phyloP scores from a whole-genome alignment of 1,140 invertebrate genomes.

The Lasioglossum albipes region DNA sequence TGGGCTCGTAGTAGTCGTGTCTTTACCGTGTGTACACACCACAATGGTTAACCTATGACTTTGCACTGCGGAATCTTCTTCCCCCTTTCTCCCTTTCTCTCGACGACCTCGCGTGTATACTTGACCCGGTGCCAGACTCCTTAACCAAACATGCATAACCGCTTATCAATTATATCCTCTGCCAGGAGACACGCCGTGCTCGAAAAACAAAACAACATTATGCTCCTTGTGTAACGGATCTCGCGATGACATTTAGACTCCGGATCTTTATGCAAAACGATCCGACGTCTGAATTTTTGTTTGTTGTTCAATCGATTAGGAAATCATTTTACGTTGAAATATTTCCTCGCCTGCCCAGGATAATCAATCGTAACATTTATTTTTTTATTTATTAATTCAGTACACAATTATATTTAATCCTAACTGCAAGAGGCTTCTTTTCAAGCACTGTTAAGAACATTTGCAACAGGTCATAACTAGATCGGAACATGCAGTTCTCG shows the following conservation, averaged over 20 bases:
- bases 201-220: background rate
- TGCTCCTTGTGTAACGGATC: background rate
- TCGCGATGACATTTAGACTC: background rate
- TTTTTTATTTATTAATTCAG: too few species aligned
- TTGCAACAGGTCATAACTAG: too few species aligned
- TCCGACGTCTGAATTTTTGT: too few species aligned
- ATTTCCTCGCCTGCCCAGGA: too few species aligned
- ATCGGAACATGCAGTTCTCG: too few species aligned
- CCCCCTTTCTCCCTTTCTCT: slow-evolving; percentile 55
- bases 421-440: too few species aligned
- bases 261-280: too few species aligned
- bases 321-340: too few species aligned
- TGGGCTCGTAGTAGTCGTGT: slow-evolving; percentile 58
- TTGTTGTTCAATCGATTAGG: too few species aligned
- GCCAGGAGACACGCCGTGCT: background rate
- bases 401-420: too few species aligned
- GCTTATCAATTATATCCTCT: slow-evolving; percentile 57
- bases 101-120: slow-evolving; percentile 38
- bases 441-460: too few species aligned
- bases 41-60: slow-evolving; percentile 65
- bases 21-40: slow-evolving; percentile 57
- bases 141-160: slow-evolving; percentile 46
- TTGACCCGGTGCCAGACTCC: slow-evolving; percentile 36
- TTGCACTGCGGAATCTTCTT: slow-evolving; percentile 56
- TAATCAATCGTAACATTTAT: too few species aligned